Percentiles rank a stretch among this genome's conserved stretches.
Conservation (phyloP, 2,888 invertebrate species). For the Meiosimyza decipiens region DNA sequence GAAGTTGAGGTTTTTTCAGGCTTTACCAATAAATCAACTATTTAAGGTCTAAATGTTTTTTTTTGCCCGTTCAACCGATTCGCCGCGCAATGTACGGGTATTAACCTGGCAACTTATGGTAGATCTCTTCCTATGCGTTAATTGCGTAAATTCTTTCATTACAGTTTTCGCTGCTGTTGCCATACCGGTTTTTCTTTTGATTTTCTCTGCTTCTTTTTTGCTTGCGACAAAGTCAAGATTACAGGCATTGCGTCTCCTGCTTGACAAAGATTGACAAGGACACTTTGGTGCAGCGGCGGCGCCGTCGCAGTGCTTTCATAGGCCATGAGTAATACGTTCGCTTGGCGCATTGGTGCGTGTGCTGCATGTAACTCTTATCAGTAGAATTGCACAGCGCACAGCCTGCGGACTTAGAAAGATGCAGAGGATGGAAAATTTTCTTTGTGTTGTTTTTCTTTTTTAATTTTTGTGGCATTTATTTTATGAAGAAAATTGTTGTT, state of each 20-base stretch:
- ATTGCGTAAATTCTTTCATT: constrained; percentile 16
- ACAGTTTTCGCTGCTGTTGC: too few species aligned
- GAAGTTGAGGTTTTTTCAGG: too few species aligned
- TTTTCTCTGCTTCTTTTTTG: not conserved
- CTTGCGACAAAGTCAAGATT: too few species aligned
- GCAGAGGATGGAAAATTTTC: not conserved
- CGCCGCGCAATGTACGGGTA: too few species aligned
- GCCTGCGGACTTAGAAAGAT: constrained; percentile 2
- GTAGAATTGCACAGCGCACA: not conserved
- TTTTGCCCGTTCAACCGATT: too few species aligned
- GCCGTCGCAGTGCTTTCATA: not conserved
- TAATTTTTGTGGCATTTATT: not conserved
- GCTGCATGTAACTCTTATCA: constrained; percentile 12
- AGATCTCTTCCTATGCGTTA: constrained; percentile 11
- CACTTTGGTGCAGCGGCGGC: constrained; percentile 11
- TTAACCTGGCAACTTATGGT: not conserved
- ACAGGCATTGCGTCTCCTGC: not conserved
- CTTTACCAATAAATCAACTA: too few species aligned
- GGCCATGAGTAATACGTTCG: not conserved
- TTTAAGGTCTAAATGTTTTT: too few species aligned
- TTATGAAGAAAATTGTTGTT: not conserved
- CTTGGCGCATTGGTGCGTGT: not conserved
- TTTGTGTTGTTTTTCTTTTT: too few species aligned
- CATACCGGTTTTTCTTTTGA: not conserved
- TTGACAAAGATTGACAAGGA: constrained; percentile 22